Percentiles rank a stretch among this genome's conserved stretches.
phyloP scores from a whole-genome alignment of 1,140 invertebrate genomes.

The Macrobrachium nipponense region DNA sequence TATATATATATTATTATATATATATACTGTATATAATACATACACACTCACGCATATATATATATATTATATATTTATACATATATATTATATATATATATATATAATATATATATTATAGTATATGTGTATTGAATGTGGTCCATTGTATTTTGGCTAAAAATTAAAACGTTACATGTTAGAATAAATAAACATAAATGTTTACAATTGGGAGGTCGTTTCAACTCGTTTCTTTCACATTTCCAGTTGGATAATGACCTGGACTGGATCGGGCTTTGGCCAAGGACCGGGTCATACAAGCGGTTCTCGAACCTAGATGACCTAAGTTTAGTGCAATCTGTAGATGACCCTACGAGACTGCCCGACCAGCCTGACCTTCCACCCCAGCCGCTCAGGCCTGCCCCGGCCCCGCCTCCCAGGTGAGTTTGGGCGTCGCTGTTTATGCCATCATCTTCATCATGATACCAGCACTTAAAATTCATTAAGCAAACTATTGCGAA shows the following conservation, averaged over 20 bases:
- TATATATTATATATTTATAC: too few relatives aligned
- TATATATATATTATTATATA: too few relatives aligned
- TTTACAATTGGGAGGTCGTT: too few relatives aligned
- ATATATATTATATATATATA: too few relatives aligned
- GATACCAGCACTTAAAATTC: too few relatives aligned
- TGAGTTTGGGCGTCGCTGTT: neutral
- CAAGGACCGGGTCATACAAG: constrained; percentile 76
- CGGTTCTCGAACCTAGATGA: constrained; percentile 77
- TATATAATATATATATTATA: too few relatives aligned
- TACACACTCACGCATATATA: too few relatives aligned
- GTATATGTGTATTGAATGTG: too few relatives aligned
- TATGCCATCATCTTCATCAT: neutral
- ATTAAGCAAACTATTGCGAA: neutral
- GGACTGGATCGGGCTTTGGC: constrained; percentile 74
- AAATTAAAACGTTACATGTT: too few relatives aligned
- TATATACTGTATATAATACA: too few relatives aligned
- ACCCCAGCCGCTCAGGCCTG: constrained; percentile 71
- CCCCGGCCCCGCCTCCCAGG: constrained; percentile 63
- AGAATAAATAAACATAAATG: too few relatives aligned
- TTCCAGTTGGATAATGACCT: constrained; percentile 76
- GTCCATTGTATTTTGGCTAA: too few relatives aligned
- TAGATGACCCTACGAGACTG: constrained; percentile 60
- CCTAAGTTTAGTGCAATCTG: constrained; percentile 13
- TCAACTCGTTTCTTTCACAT: neutral
- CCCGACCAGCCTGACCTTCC: constrained; percentile 66